Evolutionary conservation across 2,888 invertebrate genomes (phyloP).

Genomic region (Andrena praecox): DNA sequence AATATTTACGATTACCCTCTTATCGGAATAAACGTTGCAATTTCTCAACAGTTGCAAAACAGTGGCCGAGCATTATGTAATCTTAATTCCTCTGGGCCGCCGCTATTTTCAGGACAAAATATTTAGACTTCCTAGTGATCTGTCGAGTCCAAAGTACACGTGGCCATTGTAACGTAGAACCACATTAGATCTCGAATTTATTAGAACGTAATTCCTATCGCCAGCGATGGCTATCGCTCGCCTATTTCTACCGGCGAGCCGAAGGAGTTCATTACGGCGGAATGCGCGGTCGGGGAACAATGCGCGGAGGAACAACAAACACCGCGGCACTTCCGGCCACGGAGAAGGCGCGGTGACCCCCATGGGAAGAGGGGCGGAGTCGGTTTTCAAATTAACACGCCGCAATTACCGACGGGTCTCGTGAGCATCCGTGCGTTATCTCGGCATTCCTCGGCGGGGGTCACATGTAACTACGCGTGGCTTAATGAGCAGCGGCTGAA

Average conservation of each 20-base stretch:
- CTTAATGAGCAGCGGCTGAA: constrained; percentile 37
- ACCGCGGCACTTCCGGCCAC: constrained; percentile 64
- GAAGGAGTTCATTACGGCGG: constrained; percentile 58
- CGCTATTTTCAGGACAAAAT: too few species aligned
- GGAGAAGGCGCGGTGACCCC: constrained; percentile 49
- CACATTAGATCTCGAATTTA: background rate
- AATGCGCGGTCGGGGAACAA: constrained; percentile 66
- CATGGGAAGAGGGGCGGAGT: constrained; percentile 61
- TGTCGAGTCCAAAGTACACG: too few species aligned
- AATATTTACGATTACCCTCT: background rate
- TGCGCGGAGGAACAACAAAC: constrained; percentile 56
- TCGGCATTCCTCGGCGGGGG: constrained; percentile 68
- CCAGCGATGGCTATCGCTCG: constrained; percentile 23
- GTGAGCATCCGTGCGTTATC: constrained; percentile 67
- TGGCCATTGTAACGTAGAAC: constrained; percentile 10
- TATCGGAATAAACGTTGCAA: background rate
- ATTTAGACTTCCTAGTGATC: too few species aligned
- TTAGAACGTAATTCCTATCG: constrained; percentile 37
- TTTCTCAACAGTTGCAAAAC: background rate
- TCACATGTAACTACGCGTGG: constrained; percentile 33
- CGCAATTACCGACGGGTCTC: constrained; percentile 71
- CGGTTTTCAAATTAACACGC: constrained; percentile 77
- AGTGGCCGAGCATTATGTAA: background rate
- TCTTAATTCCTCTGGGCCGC: background rate
- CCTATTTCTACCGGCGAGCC: constrained; percentile 29